phyloP scores from a whole-genome alignment of 2,797 vertebrate genomes.

The Centroberyx gerrardi region DNA sequence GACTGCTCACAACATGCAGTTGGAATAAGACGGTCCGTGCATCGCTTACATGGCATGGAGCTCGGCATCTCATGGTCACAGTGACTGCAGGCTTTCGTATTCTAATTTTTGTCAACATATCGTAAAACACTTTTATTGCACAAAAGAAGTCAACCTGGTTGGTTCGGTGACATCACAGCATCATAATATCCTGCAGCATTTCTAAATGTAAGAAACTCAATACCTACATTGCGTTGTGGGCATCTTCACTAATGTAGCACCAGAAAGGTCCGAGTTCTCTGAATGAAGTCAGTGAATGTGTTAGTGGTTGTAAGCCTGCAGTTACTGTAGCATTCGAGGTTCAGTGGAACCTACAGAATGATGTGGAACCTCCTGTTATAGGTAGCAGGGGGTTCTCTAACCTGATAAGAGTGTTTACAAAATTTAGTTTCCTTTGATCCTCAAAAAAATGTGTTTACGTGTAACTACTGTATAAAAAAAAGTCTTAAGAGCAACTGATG shows the following conservation, averaged over 20 bases:
- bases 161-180: conserved; percentile 10
- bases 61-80: conserved; percentile 17
- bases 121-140: neutral
- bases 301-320: conserved; percentile 37
- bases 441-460: conserved; percentile 80
- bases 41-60: conserved; percentile 22
- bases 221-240: neutral
- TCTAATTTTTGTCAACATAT: conserved; percentile 7
- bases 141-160: conserved; percentile 12
- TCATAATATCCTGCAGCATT: conserved; percentile 45
- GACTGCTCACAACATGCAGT: neutral
- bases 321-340: conserved; percentile 72
- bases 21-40: conserved; percentile 9
- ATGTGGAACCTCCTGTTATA: conserved; percentile 31
- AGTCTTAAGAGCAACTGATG: conserved; percentile 73
- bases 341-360: conserved; percentile 18
- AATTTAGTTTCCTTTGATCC: conserved; percentile 62
- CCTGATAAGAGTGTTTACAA: conserved; percentile 71
- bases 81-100: conserved; percentile 6
- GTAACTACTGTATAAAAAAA: conserved; percentile 85
- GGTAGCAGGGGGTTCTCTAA: conserved; percentile 17
- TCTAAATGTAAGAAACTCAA: conserved; percentile 47
- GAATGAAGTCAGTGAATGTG: conserved; percentile 36
- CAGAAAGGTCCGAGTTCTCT: conserved; percentile 39
- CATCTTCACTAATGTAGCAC: conserved; percentile 67